Percentiles rank a stretch among this genome's conserved stretches.
Evolutionary conservation across 2,797 vertebrate genomes (phyloP).

Genomic region (Tauraco hartlaubi): DNA sequence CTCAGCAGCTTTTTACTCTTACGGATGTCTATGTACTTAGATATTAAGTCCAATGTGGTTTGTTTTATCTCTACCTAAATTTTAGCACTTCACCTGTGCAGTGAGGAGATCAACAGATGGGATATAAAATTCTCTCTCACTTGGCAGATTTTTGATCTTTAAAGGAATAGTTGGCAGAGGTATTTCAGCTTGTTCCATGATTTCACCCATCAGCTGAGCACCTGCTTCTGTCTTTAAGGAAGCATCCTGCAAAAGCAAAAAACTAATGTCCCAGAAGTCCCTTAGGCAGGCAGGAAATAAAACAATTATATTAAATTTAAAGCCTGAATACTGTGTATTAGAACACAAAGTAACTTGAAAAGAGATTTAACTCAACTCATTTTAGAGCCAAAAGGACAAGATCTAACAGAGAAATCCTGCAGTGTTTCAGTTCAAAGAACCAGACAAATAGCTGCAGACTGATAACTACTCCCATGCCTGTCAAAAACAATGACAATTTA

Average conservation of each 20-base stretch:
- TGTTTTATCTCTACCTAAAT: background rate
- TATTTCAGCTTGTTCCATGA: conserved; percentile 39
- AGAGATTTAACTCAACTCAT: background rate
- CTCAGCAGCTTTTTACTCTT: background rate
- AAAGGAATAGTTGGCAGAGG: conserved; percentile 41
- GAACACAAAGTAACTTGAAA: background rate
- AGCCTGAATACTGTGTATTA: background rate
- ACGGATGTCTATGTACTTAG: background rate
- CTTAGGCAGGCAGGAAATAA: background rate
- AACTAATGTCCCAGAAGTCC: background rate
- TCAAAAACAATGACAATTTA: background rate
- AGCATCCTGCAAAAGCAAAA: conserved; percentile 55
- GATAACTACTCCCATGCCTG: background rate
- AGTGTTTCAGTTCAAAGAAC: background rate
- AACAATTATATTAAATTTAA: background rate
- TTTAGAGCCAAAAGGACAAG: background rate
- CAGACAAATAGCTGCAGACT: background rate
- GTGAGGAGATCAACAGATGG: conserved; percentile 96
- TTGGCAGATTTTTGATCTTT: conserved; percentile 77
- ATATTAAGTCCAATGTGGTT: background rate
- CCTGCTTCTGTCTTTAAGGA: conserved; percentile 60
- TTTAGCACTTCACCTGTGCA: conserved; percentile 87
- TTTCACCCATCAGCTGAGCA: conserved; percentile 11
- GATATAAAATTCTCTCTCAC: conserved; percentile 89
- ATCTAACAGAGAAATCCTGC: background rate